Evolutionary conservation across 1,140 invertebrate genomes (phyloP), one percentile per base, ranked within the genome.

Genomic region (Agrypnia vestita): DNA sequence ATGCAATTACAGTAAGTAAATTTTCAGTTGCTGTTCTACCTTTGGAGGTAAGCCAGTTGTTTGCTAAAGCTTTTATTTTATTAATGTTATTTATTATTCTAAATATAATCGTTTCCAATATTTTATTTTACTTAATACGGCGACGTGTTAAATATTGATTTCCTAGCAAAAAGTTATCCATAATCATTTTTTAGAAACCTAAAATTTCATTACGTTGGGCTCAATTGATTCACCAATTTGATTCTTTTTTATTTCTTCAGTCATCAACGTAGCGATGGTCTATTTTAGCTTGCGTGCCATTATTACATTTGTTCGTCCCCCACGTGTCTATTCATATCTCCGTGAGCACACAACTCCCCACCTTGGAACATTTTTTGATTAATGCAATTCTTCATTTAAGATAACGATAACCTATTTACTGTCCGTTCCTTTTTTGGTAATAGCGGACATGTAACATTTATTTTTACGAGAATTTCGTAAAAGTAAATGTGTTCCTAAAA

Each of bases 231-330:
- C 9, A 13, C 10, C 47, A 51, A 71, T 71, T 51, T 49, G 10
- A 51, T 71, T 43, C n/a, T 51, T 51, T 21, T 51, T 71, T 71
- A 49, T 51, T 10, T 4, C 3, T 12, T 4, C 67, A 51, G 15
- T 51, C 47, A 25, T 71, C 46, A 51, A 71, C 47, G 47, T 71
- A 12, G 47, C 47, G 17, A 49, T 21, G 67, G 67, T 7, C 12
- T 64, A n/a, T 64, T 71, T 71, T 21, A 17, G 46, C n/a, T 10
- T 11, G 15, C 67, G 15, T 71, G 67, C 46, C 19, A 21, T 71
- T n/a, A 4, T 35, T 71, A 0, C 19, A 53, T 71, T 71, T 71
- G 47, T 71, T 62, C 44, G 15, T 0, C 4, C 11, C 19, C 44
- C 17, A 53, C 67, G 67, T 53, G 47, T 19, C 46, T 25, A 19